phyloP scores from a whole-genome alignment of 2,797 vertebrate species.

The Oophaga sylvatica region DNA sequence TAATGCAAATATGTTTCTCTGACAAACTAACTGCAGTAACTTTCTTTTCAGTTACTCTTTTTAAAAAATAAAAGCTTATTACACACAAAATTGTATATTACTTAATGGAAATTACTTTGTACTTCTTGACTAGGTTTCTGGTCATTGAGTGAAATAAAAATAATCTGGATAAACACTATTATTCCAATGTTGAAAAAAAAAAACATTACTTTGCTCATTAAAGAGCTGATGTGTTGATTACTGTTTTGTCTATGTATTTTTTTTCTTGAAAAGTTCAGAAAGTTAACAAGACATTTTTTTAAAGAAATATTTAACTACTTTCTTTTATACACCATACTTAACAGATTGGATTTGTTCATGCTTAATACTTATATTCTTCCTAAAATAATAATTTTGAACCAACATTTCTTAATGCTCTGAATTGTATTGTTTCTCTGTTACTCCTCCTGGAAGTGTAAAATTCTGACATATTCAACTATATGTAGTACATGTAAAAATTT shows the following conservation, averaged over 20 bases:
- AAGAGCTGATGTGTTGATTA: constrained; percentile 85
- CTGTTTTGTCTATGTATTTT: constrained; percentile 75
- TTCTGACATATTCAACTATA: too few relatives aligned
- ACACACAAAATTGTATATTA: constrained; percentile 84
- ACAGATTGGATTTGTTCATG: too few relatives aligned
- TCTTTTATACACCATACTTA: too few relatives aligned
- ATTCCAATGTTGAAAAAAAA: constrained; percentile 79
- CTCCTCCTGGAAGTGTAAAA: too few relatives aligned
- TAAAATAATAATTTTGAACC: too few relatives aligned
- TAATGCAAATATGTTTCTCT: constrained; percentile 85
- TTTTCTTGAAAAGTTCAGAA: not conserved
- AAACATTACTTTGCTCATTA: constrained; percentile 85
- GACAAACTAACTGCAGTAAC: constrained; percentile 87
- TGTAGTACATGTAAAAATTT: too few relatives aligned
- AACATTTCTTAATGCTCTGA: too few relatives aligned
- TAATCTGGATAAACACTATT: constrained; percentile 81
- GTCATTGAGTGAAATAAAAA: constrained; percentile 81
- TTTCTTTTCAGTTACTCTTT: constrained; percentile 87
- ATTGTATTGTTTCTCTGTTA: too few relatives aligned
- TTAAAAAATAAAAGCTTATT: constrained; percentile 85
- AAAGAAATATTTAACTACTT: too few relatives aligned
- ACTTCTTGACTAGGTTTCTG: constrained; percentile 78
- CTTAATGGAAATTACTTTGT: constrained; percentile 82
- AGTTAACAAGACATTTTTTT: too few relatives aligned
- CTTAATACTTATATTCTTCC: not conserved